These are phyloP conservation scores for Callinectes sapidus DNA, from an alignment of 2,888 invertebrate genomes.

Conservation along the genomic window DNA sequence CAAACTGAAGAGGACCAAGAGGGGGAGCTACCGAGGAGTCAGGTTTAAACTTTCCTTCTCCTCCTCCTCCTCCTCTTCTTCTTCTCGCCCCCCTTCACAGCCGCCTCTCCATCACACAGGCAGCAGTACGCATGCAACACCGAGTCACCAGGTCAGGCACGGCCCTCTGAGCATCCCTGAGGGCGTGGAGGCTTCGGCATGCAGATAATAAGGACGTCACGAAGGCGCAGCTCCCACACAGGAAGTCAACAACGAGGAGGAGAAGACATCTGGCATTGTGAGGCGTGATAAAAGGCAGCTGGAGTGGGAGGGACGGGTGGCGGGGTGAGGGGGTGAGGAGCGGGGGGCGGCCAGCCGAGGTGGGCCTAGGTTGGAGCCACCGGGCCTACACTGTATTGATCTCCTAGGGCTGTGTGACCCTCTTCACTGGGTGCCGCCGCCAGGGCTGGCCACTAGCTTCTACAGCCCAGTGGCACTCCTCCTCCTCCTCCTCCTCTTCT, in stretches of 20 bases:
- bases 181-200: background rate
- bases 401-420: conserved; percentile 47
- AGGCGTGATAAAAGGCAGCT: conserved; percentile 38
- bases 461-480: background rate
- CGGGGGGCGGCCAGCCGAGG: background rate
- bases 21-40: conserved; percentile 29
- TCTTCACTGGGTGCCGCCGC: conserved; percentile 45
- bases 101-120: background rate
- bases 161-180: background rate
- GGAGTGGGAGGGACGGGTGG: background rate
- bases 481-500: background rate
- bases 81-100: background rate
- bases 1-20: conserved; percentile 28
- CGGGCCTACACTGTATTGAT: conserved; percentile 58
- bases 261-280: conserved; percentile 37
- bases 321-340: background rate
- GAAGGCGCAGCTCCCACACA: background rate
- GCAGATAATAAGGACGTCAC: background rate
- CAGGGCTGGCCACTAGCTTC: conserved; percentile 19
- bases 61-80: background rate
- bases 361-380: conserved; percentile 57
- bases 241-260: conserved; percentile 31
- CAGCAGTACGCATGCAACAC: conserved; percentile 2
- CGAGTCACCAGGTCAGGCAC: background rate
- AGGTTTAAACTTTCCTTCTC: conserved; percentile 22